Base-by-base conservation (phyloP, 1,140 invertebrate species). In the Drosophila suzukii region DNA sequence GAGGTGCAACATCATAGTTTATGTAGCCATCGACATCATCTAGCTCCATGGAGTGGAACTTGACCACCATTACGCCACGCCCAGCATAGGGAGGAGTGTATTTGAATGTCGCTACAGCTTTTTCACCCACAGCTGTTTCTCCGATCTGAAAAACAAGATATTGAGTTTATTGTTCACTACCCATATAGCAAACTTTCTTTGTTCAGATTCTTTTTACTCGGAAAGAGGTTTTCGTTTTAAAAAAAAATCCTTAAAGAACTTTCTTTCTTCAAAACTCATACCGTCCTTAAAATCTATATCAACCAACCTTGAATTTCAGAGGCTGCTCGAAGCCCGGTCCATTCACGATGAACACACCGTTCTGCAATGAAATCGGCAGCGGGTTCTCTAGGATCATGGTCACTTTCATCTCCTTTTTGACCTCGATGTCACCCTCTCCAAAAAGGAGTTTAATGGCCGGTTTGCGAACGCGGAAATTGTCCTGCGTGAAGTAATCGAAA, bases 401-500 rank as follows among this genome's bases (percentile, higher is more conserved):
- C 0, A 95, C 95, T 38, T 94, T 94, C 20, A 97, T 93, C 66
- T 95, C 93, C 78, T 95, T 92, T 5, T 94, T 94, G 10, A 95
- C 94, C 0, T 94, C 86, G 1, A 96, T 94, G 17, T 94, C 94
- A 2, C 56, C 74, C n/a, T 73, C 66, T 7, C 78, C 82, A 12
- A 95, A 88, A 34, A 94, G 94, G 59, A 98, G 96, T 91, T 96
- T 96, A 41, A 98, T 97, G 86, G 98, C 97, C 0, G 97, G 97
- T 83, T 98, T 98, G 20, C 97, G 93, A 3, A 98, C 96, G 72
- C 97, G 94, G 85, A 98, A 98, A 92, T 98, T 97, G 81, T 98
- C 97, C 93, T 97, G 96, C 0, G 96, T 96, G 80, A 96, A 97
- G 88, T 97, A 98, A 83, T 98, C 97, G 85, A 95, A 98, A 49